Base-by-base conservation (phyloP, 1,140 invertebrate species). In the Drosophila repletoides region DNA sequence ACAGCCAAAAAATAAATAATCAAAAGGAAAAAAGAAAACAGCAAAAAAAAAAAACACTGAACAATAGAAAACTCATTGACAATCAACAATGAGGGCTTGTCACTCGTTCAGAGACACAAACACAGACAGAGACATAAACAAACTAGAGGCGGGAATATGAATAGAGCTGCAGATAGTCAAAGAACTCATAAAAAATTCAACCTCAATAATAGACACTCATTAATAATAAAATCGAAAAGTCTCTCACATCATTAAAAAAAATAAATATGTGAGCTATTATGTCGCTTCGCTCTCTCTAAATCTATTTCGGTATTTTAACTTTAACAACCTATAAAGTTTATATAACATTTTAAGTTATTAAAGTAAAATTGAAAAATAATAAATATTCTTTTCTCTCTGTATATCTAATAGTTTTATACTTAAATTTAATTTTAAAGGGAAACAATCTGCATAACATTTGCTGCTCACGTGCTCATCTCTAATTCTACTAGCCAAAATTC, bases 11-110 rank as follows among this genome's bases (percentile, higher is more conserved):
- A 7, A 28, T 28, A 76, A 61, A 65, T 43, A 21, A 43, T 43
- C 26, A 76, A 31, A 17, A 26, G 7, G 34, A 48, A 58, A 19
- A 14, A 53, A 58, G 7, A 51, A 31, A 26, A 31, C 3, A n/a
- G 2, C 22, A 10, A 33, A 38, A 10, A 15, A 7, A 45, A 43
- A 22, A 45, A 3, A 29, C 7, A 9, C 5, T 24, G 7, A 49
- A 36, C 28, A 49, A 43, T 26, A 26, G 6, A 21, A 51, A 52
- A 29, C 14, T 51, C 24, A 68, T 60, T 38, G 48, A 48, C 24
- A 10, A 48, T 48, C 24, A 33, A 41, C 48, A 63, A 56, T 48
- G 24, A 49, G 24, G 7, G 28, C 40, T 36, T 46, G 26, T 14
- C 26, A 22, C 19, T 26, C 15, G n/a, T 1, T 19, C 15, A 22